phyloP scores from a whole-genome alignment of 2,797 vertebrate species.

The Gephyroberyx darwinii region DNA sequence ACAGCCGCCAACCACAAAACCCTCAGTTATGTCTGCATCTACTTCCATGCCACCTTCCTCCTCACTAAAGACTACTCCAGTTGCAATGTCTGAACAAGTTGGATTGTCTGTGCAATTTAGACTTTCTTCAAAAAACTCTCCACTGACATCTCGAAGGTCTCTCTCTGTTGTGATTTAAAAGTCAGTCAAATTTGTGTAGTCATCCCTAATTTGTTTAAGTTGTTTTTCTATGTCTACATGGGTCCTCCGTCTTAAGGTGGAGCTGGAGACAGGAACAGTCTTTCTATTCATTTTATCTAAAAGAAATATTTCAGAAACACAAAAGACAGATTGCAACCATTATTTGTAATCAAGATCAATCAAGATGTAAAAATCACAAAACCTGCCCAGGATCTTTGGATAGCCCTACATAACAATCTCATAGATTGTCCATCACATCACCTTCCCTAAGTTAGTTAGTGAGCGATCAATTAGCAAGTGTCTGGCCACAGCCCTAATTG shows the following conservation, averaged over 20 bases:
- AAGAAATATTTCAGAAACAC: constrained; percentile 24
- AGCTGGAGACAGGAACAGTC: constrained; percentile 23
- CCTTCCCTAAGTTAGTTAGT: not conserved
- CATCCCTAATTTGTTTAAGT: constrained; percentile 26
- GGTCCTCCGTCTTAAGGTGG: constrained; percentile 22
- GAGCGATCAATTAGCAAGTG: too few species aligned
- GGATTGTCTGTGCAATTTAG: constrained; percentile 13
- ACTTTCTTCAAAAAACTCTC: constrained; percentile 7
- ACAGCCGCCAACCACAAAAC: constrained; percentile 18
- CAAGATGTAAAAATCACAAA: not conserved
- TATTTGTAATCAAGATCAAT: constrained; percentile 9
- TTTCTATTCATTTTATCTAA: constrained; percentile 24
- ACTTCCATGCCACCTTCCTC: constrained; percentile 5
- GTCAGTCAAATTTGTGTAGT: constrained; percentile 22
- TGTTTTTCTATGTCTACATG: constrained; percentile 16
- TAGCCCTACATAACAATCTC: constrained; percentile 4
- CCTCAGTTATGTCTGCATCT: constrained; percentile 9
- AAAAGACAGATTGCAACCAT: constrained; percentile 5
- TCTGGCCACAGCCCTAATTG: too few species aligned
- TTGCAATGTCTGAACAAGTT: constrained; percentile 14
- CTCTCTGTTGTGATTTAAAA: constrained; percentile 22
- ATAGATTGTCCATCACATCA: constrained; percentile 1
- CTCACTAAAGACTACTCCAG: constrained; percentile 1
- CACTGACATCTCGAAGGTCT: constrained; percentile 19
- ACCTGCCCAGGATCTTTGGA: constrained; percentile 7